Evolutionary conservation across 2,797 vertebrate genomes (phyloP), one percentile per base, ranked within the genome.

Genomic region (Distichodus sexfasciatus): DNA sequence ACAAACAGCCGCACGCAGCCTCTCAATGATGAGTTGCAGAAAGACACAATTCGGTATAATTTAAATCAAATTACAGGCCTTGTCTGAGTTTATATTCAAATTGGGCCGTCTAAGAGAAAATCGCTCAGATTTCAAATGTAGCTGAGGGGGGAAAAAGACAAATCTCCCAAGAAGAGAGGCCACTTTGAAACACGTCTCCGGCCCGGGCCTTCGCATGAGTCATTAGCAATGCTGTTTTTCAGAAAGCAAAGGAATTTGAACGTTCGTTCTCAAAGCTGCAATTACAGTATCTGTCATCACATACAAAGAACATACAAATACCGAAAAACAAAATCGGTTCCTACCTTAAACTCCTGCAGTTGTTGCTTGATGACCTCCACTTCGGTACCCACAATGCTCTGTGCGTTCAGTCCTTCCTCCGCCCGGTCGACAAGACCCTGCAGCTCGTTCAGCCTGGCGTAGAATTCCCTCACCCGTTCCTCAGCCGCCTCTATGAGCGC

Each of bases 321-420:
- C 4, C 41, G 48, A 53, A 62, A 55, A 44, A 14, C 10, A 8
- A 12, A 23, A 14, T 15, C 19, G 15, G 21, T 0, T 60, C 93
- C 79, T 89, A 99, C 97, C 94, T 98, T 98, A 82, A 98, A 98
- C 82, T 94, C 94, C 19, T 91, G 91, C 81, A 99, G 80, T 77
- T 99, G 97, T 71, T 95, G 95, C 78, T 90, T 97, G 90, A 99
- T 95, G 80, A 87, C 81, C 33, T 99, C 97, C 83, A 99, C 95
- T 85, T 99, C 97, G 0, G 94, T 92, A 1, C 94, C 95, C 14
- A 98, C 96, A 6, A 93, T 73, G 66, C 94, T 93, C 84, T 97
- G 97, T 3, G 93, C 60, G 0, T 90, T 91, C 72, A 96, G 91
- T 0, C 87, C 91, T 14, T 94, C 94, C 81, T 98, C 96, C 0